Conservation (phyloP, 2,797 vertebrate genomes). For the Gadopsis marmoratus region DNA sequence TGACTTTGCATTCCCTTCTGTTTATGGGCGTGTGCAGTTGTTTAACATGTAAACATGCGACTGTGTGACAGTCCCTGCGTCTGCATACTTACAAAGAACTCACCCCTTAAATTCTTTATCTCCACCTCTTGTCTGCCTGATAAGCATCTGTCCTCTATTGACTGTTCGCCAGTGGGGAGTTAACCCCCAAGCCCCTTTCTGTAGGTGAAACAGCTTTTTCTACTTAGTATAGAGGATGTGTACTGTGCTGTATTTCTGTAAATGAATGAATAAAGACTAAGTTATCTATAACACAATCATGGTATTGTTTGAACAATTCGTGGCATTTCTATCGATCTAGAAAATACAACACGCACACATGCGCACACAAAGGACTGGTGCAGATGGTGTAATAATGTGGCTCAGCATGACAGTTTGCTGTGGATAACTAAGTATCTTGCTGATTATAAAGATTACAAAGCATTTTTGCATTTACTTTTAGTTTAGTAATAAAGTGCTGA, state of each 20-base stretch:
- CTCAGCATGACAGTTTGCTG: conserved; percentile 32
- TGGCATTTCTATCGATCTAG: background rate
- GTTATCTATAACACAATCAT: background rate
- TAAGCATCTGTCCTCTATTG: conserved; percentile 51
- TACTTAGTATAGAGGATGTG: background rate
- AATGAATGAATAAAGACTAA: background rate
- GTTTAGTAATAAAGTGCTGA: background rate
- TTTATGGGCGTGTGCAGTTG: conserved; percentile 34
- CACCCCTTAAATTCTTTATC: conserved; percentile 22
- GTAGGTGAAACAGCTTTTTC: background rate
- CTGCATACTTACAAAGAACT: conserved; percentile 46
- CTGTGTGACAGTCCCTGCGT: conserved; percentile 39
- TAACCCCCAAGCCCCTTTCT: background rate
- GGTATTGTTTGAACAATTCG: background rate
- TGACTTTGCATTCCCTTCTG: conserved; percentile 34
- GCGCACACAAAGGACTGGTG: background rate
- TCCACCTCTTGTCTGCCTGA: conserved; percentile 46
- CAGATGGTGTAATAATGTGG: conserved; percentile 29
- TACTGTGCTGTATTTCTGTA: background rate
- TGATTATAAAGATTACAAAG: conserved; percentile 39
- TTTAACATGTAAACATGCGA: conserved; percentile 68
- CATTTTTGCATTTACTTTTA: background rate
- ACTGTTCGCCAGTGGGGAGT: conserved; percentile 22
- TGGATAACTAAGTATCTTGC: conserved; percentile 27
- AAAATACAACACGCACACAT: background rate